Base-by-base conservation (phyloP, 2,797 vertebrate genomes). In the Sebastes nivosus region DNA sequence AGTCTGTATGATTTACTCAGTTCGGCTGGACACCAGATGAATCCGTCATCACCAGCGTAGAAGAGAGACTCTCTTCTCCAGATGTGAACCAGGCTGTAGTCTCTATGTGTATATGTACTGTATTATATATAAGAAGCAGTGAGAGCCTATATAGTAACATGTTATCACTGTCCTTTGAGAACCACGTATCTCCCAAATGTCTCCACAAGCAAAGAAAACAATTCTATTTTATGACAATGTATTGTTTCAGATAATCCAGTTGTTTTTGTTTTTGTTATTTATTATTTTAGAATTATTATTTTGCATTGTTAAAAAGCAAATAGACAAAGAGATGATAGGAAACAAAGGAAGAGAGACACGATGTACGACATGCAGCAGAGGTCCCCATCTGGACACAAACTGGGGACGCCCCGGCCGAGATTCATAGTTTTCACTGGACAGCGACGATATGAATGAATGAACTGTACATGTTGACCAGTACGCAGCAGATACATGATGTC, bases 41-140 rank as follows among this genome's bases (percentile, higher is more conserved):
- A 81, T 68, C 52, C 8, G 25, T 67, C 68, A 78, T 73, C 54
- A 70, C 22, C 20, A 50, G 64, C 8, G 38, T 4, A 9, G 34
- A 70, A n/a, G 27, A 66, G 12, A 70, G 58, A 52, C 16, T 22
- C 54, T 68, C 32, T 34, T 57, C 52, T 84, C 55, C 86, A 87
- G 80, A 88, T 87, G 82, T 81, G 76, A 63, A 12, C 22, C 73
- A 69, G 60, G 20, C 38, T 71, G 8, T 0, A 30, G 67, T 52
- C 12, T 68, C n/a, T 32, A 0, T 32, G 52, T 52, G 8, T 11
- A 3, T 46, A 16, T 46, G 42, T 30, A 20, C 58, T 60, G 16
- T 10, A 24, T 30, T 60, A 32, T 60, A 14, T 64, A 2, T 12
- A 38, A 22, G 14, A 42, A 34, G 6, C 9, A 36, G 18, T n/a